Conservation (phyloP, 2,797 vertebrate species). For the Brachyrhaphis roseni region DNA sequence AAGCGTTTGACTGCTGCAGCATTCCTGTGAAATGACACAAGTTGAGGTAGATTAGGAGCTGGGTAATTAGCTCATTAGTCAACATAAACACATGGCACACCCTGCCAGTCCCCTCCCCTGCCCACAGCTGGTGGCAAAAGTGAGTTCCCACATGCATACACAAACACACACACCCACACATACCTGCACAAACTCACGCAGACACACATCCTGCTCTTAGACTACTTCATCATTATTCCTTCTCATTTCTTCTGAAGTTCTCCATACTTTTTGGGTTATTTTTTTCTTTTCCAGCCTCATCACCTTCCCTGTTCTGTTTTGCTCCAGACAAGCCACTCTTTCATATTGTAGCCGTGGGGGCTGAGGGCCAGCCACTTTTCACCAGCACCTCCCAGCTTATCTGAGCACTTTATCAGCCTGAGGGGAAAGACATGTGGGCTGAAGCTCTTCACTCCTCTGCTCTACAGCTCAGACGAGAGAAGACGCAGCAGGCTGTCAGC, state of each 20-base stretch:
- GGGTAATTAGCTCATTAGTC: constrained; percentile 86
- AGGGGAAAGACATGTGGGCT: constrained; percentile 89
- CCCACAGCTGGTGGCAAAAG: constrained; percentile 77
- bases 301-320: constrained; percentile 62
- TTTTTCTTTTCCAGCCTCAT: constrained; percentile 45
- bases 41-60: constrained; percentile 80
- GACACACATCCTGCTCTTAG: constrained; percentile 42
- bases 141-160: constrained; percentile 36
- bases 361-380: constrained; percentile 84
- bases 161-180: constrained; percentile 21
- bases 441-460: constrained; percentile 84
- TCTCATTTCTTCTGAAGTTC: constrained; percentile 51
- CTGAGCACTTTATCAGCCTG: constrained; percentile 96
- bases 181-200: constrained; percentile 35
- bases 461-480: constrained; percentile 35
- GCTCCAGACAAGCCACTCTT: constrained; percentile 84
- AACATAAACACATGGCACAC: constrained; percentile 82
- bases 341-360: constrained; percentile 83
- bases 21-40: constrained; percentile 88
- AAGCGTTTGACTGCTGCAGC: constrained; percentile 79
- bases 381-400: constrained; percentile 88
- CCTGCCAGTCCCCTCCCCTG: constrained; percentile 31
- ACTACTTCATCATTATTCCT: constrained; percentile 67
- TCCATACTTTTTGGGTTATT: constrained; percentile 17
- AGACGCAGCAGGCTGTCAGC: constrained; percentile 88